These are phyloP conservation scores for Metallyticus violacea DNA, from an alignment of 2,888 invertebrate genomes.

Conservation along the genomic window DNA sequence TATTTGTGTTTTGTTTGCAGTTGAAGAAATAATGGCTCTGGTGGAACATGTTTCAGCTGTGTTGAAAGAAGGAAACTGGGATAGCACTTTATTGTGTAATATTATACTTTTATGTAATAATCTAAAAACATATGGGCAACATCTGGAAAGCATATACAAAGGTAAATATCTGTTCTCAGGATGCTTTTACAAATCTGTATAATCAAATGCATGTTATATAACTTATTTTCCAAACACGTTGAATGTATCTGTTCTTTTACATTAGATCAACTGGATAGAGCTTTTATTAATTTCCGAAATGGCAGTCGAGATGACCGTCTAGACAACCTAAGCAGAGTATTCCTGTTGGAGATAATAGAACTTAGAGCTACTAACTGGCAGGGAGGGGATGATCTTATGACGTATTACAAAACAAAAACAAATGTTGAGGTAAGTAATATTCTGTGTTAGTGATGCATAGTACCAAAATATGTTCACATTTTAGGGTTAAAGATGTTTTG, in stretches of 20 bases:
- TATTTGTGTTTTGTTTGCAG: constrained; percentile 49
- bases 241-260: background rate
- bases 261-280: constrained; percentile 72
- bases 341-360: constrained; percentile 89
- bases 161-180: constrained; percentile 39
- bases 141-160: constrained; percentile 78
- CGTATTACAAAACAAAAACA: constrained; percentile 65
- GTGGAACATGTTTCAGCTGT: constrained; percentile 78
- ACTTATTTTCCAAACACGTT: background rate
- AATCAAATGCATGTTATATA: background rate
- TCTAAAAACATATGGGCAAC: constrained; percentile 69
- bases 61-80: constrained; percentile 71
- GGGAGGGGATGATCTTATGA: constrained; percentile 76
- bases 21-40: constrained; percentile 78
- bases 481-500: no score
- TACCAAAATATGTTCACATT: no score
- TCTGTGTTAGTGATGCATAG: no score
- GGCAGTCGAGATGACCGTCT: constrained; percentile 84
- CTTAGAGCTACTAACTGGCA: constrained; percentile 90
- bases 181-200: background rate
- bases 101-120: constrained; percentile 77
- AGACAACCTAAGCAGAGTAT: constrained; percentile 80
- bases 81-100: constrained; percentile 66
- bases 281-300: constrained; percentile 83
- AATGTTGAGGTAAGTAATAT: constrained; percentile 47